Evolutionary conservation across 1,140 invertebrate genomes (phyloP).

Genomic region (Tetragonula clypearis): DNA sequence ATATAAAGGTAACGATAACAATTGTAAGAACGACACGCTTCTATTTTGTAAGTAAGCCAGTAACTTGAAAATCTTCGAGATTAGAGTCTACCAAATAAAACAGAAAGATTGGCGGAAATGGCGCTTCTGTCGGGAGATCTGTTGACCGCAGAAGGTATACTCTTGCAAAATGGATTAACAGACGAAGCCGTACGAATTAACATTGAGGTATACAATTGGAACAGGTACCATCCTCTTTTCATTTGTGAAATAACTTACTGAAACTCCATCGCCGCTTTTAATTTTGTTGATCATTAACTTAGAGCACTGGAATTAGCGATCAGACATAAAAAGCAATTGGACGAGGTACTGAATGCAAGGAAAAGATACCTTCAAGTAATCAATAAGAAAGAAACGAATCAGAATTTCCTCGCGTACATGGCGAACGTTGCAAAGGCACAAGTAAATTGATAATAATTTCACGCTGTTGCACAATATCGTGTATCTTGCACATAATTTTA

Average conservation of each 20-base stretch:
- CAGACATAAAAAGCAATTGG: constrained; percentile 90
- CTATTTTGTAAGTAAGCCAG: not conserved
- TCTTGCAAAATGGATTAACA: constrained; percentile 89
- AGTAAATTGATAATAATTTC: constrained; percentile 35
- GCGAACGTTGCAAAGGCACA: constrained; percentile 53
- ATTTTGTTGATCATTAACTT: not conserved
- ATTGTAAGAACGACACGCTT: not conserved
- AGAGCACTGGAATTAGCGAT: constrained; percentile 92
- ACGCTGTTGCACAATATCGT: not conserved
- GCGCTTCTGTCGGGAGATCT: constrained; percentile 90
- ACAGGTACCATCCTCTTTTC: constrained; percentile 82
- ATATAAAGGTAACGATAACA: constrained; percentile 84
- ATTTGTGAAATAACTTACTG: not conserved
- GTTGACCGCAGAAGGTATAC: constrained; percentile 90
- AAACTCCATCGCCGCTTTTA: not conserved
- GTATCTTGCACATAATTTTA: constrained; percentile 28
- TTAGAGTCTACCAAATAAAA: constrained; percentile 79
- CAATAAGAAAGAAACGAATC: constrained; percentile 89
- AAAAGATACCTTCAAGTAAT: constrained; percentile 89
- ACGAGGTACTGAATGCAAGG: constrained; percentile 90
- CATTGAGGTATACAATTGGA: constrained; percentile 93
- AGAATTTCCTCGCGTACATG: constrained; percentile 73
- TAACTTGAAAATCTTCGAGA: not conserved
- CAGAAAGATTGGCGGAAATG: constrained; percentile 89
- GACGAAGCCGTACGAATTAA: constrained; percentile 91